These are phyloP conservation scores for fruit fly (Drosophila melanogaster) DNA, from an alignment of 1,140 invertebrate species.

Conservation along the genomic window DNA sequence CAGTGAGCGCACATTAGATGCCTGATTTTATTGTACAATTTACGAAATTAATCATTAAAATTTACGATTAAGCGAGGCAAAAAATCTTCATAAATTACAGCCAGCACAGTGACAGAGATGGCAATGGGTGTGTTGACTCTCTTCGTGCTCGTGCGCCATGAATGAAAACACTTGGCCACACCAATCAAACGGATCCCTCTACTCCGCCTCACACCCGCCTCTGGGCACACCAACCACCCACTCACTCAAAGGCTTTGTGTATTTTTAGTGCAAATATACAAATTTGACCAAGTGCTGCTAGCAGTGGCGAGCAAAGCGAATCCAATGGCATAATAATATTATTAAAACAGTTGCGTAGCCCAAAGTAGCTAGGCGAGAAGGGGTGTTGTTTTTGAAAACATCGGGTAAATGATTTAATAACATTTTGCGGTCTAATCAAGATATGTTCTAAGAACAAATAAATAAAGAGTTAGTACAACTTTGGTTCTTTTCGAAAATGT, in stretches of 20 bases:
- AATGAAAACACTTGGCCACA: slow-evolving; percentile 76
- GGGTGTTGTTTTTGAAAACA: slow-evolving; percentile 16
- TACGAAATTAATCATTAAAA: slow-evolving; percentile 73
- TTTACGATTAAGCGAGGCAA: slow-evolving; percentile 51
- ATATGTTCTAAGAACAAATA: slow-evolving; percentile 6
- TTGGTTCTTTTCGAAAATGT: too few relatives aligned
- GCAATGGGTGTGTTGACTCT: slow-evolving; percentile 62
- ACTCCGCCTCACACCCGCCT: background rate
- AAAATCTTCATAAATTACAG: slow-evolving; percentile 70
- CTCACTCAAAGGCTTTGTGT: slow-evolving; percentile 51
- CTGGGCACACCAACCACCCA: slow-evolving; percentile 13
- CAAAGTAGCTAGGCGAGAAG: background rate
- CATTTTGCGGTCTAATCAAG: slow-evolving; percentile 1
- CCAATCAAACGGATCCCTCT: slow-evolving; percentile 43
- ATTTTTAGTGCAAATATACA: slow-evolving; percentile 75
- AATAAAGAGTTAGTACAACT: background rate
- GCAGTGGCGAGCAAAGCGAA: slow-evolving; percentile 21
- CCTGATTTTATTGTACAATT: slow-evolving; percentile 36
- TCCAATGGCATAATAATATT: slow-evolving; percentile 75
- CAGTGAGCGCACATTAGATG: slow-evolving; percentile 29
- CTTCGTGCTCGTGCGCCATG: slow-evolving; percentile 54
- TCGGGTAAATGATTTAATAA: slow-evolving; percentile 12
- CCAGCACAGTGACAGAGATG: slow-evolving; percentile 3
- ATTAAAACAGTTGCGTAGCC: slow-evolving; percentile 40
- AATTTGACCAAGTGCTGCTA: slow-evolving; percentile 63